A percentile compares a stretch with the other conserved stretches of the same genome.
These are phyloP conservation scores for Tetheella fluctuosa DNA, from an alignment of 2,888 invertebrate genomes.

Conservation along the genomic window DNA sequence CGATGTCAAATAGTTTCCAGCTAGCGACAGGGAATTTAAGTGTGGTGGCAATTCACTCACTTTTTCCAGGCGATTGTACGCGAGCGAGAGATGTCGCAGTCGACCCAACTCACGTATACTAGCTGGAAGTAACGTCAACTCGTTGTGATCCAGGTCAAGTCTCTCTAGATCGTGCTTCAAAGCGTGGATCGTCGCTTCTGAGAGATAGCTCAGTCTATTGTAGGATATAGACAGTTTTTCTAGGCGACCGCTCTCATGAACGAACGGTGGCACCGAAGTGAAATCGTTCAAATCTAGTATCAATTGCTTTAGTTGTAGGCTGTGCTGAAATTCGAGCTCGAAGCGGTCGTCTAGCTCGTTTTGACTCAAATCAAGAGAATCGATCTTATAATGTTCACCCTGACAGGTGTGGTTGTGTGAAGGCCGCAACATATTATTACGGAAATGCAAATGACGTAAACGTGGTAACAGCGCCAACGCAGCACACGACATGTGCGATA, in stretches of 20 bases:
- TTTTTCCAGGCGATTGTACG: constrained; percentile 88
- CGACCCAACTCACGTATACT: constrained; percentile 84
- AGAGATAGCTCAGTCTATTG: constrained; percentile 86
- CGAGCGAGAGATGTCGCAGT: constrained; percentile 89
- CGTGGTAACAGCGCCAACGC: constrained; percentile 81
- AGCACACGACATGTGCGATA: constrained; percentile 84
- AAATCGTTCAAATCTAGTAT: constrained; percentile 91
- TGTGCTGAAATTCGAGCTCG: constrained; percentile 85
- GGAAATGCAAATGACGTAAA: constrained; percentile 86
- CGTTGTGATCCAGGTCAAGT: constrained; percentile 90
- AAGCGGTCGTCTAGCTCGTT: constrained; percentile 88
- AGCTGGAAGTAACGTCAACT: constrained; percentile 85
- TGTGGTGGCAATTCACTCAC: constrained; percentile 80
- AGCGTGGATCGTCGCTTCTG: constrained; percentile 86
- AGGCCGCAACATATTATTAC: constrained; percentile 64
- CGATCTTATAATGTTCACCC: constrained; percentile 83
- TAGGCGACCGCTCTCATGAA: constrained; percentile 86
- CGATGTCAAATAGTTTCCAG: constrained; percentile 87
- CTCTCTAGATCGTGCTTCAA: constrained; percentile 88
- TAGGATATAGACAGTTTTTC: constrained; percentile 90
- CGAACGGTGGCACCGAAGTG: constrained; percentile 84
- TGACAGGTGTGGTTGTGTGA: constrained; percentile 45
- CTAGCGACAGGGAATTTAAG: constrained; percentile 88
- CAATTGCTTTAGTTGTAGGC: constrained; percentile 88
- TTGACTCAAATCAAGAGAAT: constrained; percentile 91